Evolutionary conservation across 2,888 invertebrate genomes (phyloP), one percentile per base, ranked within the genome.

Genomic region (Drosophila buzzatii): DNA sequence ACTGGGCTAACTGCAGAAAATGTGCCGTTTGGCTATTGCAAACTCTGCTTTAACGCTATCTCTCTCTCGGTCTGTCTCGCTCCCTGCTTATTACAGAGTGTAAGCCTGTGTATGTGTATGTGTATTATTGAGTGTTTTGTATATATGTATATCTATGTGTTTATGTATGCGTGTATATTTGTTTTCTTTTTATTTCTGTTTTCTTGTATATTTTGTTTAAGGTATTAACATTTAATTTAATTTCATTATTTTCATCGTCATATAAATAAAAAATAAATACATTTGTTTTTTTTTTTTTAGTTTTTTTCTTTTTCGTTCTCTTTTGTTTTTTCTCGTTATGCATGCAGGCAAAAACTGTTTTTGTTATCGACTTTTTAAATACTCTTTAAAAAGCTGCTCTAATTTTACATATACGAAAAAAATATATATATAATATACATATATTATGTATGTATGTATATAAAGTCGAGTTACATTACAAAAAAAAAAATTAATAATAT

Each of bases 151-250:
- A 52, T 74, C 41, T 76, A 56, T 62, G 63, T 73, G 18, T 49
- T n/a, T 76, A 31, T 67, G 59, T 76, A 74, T 77, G 70, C 76
- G 42, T 71, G 58, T 73, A 39, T 59, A 39, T 49, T 59, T 79
- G 53, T 69, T 44, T 70, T 61, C 57, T 69, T 57, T 84, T 63
- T 62, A 55, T 69, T 49, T 80, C 42, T 3, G 69, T 74, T 78
- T 69, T 66, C 47, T 78, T 73, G 77, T 82, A 89, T 82, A 85
- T 82, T 81, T 88, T 70, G 82, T 90, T 86, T 80, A 90, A 85
- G 80, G 74, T 87, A 76, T 86, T 76, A 89, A 89, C 87, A 89
- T 86, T 86, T 87, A 85, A 87, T 85, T 85, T 80, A 87, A 80
- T 87, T 87, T 87, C 76, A 72, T 89, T 78, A 63, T 70, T 82